Conservation (phyloP, 1,140 invertebrate species). For the Tenebrio molitor region DNA sequence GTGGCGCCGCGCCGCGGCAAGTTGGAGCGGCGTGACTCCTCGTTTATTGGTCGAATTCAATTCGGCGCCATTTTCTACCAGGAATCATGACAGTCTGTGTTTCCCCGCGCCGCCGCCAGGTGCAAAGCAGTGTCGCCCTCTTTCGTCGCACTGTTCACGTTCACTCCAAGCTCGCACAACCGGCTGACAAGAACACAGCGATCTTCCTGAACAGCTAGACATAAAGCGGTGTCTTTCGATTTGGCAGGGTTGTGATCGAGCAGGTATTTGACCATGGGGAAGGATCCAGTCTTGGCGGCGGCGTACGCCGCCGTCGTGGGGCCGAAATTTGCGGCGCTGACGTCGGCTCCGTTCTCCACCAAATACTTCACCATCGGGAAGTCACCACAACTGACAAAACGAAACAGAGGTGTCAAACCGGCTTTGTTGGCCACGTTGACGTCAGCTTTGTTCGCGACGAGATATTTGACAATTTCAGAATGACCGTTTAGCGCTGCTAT, state of each 20-base stretch:
- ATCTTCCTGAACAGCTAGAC: not conserved
- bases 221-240: no score
- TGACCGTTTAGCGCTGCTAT: conserved; percentile 43
- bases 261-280: not conserved
- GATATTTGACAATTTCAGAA: conserved; percentile 27
- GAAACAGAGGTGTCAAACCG: conserved; percentile 9
- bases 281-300: no score
- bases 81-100: not conserved
- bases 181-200: not conserved
- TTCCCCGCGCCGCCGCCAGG: not conserved
- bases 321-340: no score
- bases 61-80: not conserved
- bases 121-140: not conserved
- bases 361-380: conserved; percentile 40
- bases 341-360: conserved; percentile 42
- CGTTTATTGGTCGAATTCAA: not conserved
- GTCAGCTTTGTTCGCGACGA: conserved; percentile 47
- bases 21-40: not conserved
- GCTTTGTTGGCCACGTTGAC: conserved; percentile 5
- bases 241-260: no score
- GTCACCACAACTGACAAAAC: conserved; percentile 38
- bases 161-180: not conserved
- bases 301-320: no score
- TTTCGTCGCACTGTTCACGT: not conserved
- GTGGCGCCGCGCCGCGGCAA: no score